Conservation (phyloP, 2,797 vertebrate genomes). For the Cynopterus sphinx region DNA sequence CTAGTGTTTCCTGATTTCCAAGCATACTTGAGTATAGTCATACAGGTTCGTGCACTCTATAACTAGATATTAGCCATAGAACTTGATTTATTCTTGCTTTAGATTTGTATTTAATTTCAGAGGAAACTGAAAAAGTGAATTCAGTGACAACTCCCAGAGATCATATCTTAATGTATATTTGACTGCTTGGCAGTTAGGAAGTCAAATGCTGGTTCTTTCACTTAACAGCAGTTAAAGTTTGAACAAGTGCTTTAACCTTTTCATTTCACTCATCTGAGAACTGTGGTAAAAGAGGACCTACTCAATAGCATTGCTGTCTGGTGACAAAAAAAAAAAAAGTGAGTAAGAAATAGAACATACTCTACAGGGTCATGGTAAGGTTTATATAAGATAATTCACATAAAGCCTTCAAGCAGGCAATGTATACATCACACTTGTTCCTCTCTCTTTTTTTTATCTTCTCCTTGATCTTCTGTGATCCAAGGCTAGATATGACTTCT, state of each 20-base stretch:
- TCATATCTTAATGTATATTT: not conserved
- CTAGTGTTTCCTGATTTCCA: not conserved
- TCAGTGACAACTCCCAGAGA: not conserved
- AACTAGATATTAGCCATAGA: not conserved
- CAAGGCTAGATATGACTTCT: not conserved
- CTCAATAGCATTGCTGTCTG: not conserved
- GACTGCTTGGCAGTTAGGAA: not conserved
- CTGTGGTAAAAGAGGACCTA: not conserved
- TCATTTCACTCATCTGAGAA: not conserved
- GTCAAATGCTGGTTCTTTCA: not conserved
- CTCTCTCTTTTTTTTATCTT: not conserved
- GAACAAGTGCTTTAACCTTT: not conserved
- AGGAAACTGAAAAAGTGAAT: not conserved
- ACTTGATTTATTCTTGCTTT: not conserved
- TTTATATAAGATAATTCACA: not conserved
- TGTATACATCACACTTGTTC: not conserved
- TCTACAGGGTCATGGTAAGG: not conserved
- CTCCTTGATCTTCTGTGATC: not conserved
- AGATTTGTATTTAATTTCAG: not conserved
- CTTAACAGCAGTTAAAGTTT: not conserved
- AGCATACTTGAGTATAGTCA: not conserved
- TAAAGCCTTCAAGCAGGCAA: not conserved
- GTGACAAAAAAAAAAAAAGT: not conserved
- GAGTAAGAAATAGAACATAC: not conserved
- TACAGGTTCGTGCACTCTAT: not conserved